phyloP scores from a whole-genome alignment of 2,113 vertebrate genomes.

The Cryptotis parvus region DNA sequence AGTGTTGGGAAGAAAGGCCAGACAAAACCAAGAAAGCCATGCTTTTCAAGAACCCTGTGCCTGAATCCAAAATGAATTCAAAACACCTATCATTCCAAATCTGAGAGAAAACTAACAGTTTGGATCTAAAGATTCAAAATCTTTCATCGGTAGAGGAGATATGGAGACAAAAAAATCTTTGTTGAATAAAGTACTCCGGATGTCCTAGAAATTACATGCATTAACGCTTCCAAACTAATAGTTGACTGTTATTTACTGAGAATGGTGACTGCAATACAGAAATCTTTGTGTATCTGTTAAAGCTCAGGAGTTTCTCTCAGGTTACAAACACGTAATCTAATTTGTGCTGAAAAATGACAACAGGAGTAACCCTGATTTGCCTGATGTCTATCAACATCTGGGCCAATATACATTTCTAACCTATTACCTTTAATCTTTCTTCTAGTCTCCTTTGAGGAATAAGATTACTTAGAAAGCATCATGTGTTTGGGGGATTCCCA shows the following conservation, averaged over 20 bases:
- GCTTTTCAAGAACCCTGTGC: background rate
- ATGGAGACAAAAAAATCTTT: background rate
- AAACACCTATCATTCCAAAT: background rate
- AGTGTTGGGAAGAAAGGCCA: background rate
- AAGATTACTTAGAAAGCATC: background rate
- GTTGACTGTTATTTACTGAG: background rate
- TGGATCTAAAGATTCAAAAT: background rate
- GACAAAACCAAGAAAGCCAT: background rate
- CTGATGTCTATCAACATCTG: background rate
- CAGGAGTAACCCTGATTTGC: background rate
- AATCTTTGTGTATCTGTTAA: background rate
- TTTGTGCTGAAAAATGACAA: background rate
- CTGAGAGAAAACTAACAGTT: background rate
- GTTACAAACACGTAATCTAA: background rate
- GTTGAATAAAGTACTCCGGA: background rate
- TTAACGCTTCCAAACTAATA: background rate
- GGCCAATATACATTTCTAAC: background rate
- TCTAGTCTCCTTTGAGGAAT: background rate
- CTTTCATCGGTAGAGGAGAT: background rate
- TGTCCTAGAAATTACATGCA: background rate
- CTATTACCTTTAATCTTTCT: background rate
- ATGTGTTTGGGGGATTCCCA: background rate
- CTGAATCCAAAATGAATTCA: background rate
- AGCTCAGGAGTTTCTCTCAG: background rate
- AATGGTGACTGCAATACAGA: background rate